phyloP scores from a whole-genome alignment of 2,888 invertebrate genomes.

The Schizaphis graminum region DNA sequence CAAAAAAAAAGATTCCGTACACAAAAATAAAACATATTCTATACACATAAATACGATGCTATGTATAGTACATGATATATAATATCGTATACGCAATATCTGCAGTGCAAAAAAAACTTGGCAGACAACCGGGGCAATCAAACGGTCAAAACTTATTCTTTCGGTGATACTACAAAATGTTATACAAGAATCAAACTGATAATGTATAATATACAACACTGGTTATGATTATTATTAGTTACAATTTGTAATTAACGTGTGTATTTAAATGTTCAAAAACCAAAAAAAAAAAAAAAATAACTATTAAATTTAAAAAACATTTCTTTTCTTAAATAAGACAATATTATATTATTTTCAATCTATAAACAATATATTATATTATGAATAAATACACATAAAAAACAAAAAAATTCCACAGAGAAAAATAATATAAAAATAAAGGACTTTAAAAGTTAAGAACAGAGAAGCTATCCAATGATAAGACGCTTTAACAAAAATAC shows the following conservation, averaged over 20 bases:
- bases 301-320: not conserved
- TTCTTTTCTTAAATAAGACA: not conserved
- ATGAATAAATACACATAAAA: no score
- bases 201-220: not conserved
- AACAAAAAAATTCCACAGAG: no score
- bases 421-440: no score
- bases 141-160: not conserved
- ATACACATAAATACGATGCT: not conserved
- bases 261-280: not conserved
- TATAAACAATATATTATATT: no score
- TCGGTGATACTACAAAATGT: not conserved
- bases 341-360: no score
- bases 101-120: slow-evolving; percentile 23
- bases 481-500: not conserved
- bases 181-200: not conserved
- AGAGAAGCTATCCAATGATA: not conserved
- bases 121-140: not conserved
- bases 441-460: not conserved
- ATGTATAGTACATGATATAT: not conserved
- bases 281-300: not conserved
- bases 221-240: not conserved
- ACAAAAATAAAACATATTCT: slow-evolving; percentile 20
- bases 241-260: not conserved
- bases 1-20: slow-evolving; percentile 1
- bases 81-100: not conserved